phyloP scores from a whole-genome alignment of 2,797 vertebrate species.

The Tenualosa thibaudeaui region DNA sequence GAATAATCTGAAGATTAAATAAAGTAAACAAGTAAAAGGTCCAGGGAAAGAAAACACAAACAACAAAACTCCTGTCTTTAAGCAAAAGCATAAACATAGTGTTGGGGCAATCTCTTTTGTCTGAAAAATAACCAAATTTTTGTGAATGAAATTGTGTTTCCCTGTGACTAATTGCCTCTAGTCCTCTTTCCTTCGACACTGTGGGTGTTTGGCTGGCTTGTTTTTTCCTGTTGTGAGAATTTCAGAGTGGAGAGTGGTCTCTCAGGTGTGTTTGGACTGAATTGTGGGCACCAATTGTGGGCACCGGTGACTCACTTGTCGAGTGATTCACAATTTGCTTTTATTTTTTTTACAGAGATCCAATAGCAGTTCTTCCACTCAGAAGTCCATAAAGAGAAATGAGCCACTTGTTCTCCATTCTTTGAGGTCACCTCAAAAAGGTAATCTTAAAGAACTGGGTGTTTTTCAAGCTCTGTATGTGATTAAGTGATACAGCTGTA shows the following conservation, averaged over 20 bases:
- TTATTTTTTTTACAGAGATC: conserved; percentile 11
- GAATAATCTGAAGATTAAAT: too few species aligned
- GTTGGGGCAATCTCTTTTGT: too few species aligned
- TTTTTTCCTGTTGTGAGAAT: not conserved
- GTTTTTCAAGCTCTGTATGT: too few species aligned
- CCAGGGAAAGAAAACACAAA: too few species aligned
- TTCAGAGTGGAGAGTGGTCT: not conserved
- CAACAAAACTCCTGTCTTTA: too few species aligned
- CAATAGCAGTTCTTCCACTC: not conserved
- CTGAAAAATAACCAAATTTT: not conserved
- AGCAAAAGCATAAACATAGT: too few species aligned
- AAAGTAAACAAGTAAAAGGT: too few species aligned
- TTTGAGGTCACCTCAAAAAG: not conserved
- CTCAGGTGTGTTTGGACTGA: not conserved
- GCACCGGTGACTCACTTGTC: conserved; percentile 28
- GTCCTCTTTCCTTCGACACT: not conserved
- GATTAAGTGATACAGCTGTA: too few species aligned
- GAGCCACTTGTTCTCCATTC: too few species aligned
- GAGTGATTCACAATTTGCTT: not conserved
- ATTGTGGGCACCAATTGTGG: conserved; percentile 14
- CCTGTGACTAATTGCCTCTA: not conserved
- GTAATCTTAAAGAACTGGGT: too few species aligned
- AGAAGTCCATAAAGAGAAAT: not conserved
- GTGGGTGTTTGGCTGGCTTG: not conserved
- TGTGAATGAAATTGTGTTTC: not conserved